These are phyloP conservation scores for Tupaia tana DNA, from an alignment of 2,113 vertebrate species.

Conservation along the genomic window DNA sequence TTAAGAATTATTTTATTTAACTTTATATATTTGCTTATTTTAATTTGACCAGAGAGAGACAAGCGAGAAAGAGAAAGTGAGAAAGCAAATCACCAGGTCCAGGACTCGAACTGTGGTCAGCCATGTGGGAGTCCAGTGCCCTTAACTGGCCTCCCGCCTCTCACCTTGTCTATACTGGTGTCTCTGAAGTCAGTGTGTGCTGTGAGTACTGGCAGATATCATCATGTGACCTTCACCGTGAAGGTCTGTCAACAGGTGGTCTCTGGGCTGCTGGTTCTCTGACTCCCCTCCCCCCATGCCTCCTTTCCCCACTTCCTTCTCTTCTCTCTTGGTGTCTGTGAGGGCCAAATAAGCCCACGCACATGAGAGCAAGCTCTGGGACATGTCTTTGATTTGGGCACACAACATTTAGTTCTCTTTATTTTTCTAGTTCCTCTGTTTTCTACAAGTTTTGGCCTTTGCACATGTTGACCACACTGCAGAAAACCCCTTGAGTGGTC, in stretches of 20 bases:
- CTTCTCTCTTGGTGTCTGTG: not conserved
- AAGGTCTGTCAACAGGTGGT: not conserved
- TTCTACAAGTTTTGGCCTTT: conserved; percentile 36
- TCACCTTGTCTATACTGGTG: fast-evolving
- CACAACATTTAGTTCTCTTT: not conserved
- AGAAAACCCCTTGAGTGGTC: conserved; percentile 26
- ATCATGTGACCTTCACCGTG: not conserved
- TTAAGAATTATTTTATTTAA: no score
- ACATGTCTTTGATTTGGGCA: not conserved
- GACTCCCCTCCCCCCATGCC: fast-evolving
- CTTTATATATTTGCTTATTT: no score
- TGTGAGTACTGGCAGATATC: not conserved
- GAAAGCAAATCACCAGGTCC: no score
- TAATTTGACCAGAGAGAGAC: no score
- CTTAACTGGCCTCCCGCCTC: no score
- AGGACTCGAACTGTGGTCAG: no score
- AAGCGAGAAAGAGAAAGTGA: no score
- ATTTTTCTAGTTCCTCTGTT: conserved; percentile 35
- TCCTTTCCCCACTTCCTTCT: no score
- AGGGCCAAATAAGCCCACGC: not conserved
- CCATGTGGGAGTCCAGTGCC: no score
- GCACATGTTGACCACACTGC: not conserved
- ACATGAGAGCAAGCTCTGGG: not conserved
- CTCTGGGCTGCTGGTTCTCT: not conserved
- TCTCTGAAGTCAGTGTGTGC: not conserved